A percentile compares a stretch with the other conserved stretches of the same genome.
Conservation (phyloP, 2,797 vertebrate species). For the Cercopithecus mitis region DNA sequence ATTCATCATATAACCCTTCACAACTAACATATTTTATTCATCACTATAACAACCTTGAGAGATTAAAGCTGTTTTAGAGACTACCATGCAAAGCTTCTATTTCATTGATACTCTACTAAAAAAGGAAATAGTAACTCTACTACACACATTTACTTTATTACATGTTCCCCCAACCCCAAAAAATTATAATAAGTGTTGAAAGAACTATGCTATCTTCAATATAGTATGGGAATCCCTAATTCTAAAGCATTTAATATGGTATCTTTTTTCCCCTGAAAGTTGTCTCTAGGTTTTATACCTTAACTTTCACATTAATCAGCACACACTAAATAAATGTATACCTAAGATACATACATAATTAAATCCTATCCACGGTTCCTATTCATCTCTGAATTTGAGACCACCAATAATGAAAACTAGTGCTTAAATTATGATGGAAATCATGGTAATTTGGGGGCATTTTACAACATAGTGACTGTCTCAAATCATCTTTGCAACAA, state of each 20-base stretch:
- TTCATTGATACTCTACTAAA: not conserved
- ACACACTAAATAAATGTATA: conserved; percentile 10
- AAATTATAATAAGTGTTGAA: not conserved
- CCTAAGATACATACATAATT: conserved; percentile 14
- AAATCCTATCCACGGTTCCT: not conserved
- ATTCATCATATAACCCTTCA: not conserved
- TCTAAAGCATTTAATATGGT: not conserved
- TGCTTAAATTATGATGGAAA: not conserved
- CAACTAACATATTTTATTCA: not conserved
- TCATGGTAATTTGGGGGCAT: not conserved
- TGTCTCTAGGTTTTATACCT: not conserved
- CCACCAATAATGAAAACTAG: conserved; percentile 20
- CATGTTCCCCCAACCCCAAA: not conserved
- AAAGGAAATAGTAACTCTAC: not conserved
- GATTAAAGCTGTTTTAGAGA: not conserved
- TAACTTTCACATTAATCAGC: conserved; percentile 38
- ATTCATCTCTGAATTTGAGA: conserved; percentile 41
- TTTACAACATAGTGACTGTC: not conserved
- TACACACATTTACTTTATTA: not conserved
- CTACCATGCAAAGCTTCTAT: not conserved
- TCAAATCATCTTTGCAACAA: conserved; percentile 32
- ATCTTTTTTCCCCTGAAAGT: not conserved
- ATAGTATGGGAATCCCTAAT: not conserved
- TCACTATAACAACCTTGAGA: not conserved
- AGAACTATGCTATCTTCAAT: not conserved